phyloP scores from a whole-genome alignment of 1,140 invertebrate genomes.

The Lordiphosa clarofinis region DNA sequence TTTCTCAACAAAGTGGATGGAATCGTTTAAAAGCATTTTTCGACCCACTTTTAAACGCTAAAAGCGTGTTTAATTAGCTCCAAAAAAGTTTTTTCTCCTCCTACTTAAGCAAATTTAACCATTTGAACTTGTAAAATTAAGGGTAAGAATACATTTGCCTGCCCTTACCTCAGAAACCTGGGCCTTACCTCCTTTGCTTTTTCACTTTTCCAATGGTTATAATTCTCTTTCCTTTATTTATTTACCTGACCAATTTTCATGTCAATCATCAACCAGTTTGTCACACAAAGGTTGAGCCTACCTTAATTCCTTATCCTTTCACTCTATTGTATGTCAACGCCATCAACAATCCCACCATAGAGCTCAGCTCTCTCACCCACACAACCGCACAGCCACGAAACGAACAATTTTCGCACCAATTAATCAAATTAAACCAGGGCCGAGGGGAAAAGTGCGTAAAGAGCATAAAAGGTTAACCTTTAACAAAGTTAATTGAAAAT shows the following conservation, averaged over 20 bases:
- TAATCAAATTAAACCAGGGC: slow-evolving; percentile 67
- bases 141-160: no score
- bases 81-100: no score
- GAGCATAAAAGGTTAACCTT: slow-evolving; percentile 44
- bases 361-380: slow-evolving; percentile 13
- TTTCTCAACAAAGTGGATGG: no score
- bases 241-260: slow-evolving; percentile 28
- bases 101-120: no score
- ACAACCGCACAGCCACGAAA: slow-evolving; percentile 23
- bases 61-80: no score
- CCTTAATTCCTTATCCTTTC: slow-evolving; percentile 37
- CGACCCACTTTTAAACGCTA: no score
- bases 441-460: slow-evolving; percentile 8
- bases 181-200: no score
- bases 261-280: slow-evolving; percentile 29
- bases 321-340: slow-evolving; percentile 35
- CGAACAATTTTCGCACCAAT: slow-evolving; percentile 62
- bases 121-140: no score
- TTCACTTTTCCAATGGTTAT: neutral
- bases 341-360: slow-evolving; percentile 53
- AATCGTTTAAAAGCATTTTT: no score
- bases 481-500: slow-evolving; percentile 68
- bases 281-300: slow-evolving; percentile 17
- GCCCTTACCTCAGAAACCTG: no score
- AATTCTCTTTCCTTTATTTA: neutral